These are phyloP conservation scores for Trochalopteron elliotii DNA, from an alignment of 2,113 vertebrate species.

Conservation along the genomic window DNA sequence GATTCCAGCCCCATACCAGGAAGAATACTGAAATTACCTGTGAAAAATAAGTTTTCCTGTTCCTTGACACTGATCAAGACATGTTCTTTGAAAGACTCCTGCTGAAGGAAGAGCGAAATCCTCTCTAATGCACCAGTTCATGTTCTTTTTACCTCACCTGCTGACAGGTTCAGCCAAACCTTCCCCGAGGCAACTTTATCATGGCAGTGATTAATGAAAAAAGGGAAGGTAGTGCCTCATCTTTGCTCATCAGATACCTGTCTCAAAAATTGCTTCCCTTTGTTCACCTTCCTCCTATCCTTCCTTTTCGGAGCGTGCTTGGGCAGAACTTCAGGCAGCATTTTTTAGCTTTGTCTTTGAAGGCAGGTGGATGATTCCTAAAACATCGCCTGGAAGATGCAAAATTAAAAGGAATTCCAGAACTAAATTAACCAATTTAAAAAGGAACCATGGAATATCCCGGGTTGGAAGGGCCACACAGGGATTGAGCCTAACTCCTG, in stretches of 20 bases:
- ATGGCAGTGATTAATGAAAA: background rate
- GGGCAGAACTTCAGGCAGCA: background rate
- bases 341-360: background rate
- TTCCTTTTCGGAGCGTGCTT: background rate
- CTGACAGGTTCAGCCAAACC: background rate
- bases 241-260: background rate
- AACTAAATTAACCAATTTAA: background rate
- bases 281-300: background rate
- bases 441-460: background rate
- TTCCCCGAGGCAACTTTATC: background rate
- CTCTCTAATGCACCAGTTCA: background rate
- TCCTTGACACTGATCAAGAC: background rate
- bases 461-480: background rate
- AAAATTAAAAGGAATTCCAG: background rate
- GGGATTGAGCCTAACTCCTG: background rate
- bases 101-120: background rate
- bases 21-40: background rate
- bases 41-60: background rate
- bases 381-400: fast-evolving
- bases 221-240: background rate
- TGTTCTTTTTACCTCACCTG: background rate
- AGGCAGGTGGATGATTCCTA: background rate
- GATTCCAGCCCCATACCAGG: background rate
- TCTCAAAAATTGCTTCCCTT: background rate
- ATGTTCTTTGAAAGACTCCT: background rate